Evolutionary conservation across 92 coral and sea anemone species (phyloP), one percentile per base, ranked within the genome.

Genomic region (Epizoanthus illoricatus): DNA sequence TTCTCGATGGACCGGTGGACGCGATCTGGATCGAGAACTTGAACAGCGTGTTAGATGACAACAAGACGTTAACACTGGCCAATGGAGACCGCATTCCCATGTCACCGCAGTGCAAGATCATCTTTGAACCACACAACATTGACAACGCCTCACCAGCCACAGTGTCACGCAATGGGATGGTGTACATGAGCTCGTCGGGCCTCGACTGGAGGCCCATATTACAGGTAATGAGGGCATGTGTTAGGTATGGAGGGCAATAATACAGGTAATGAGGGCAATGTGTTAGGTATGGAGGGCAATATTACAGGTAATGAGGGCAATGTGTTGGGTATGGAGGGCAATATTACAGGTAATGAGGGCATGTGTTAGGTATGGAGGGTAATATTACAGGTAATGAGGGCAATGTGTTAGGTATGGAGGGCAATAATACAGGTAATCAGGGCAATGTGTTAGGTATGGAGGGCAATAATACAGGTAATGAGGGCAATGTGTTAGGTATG

Each of bases 101-200:
- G 97, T 90, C 94, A 3, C 97, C 97, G 17, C 97, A 92, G 74
- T 92, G 97, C 73, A 92, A 92, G 84, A 92, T 92, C 86, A 88
- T 92, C 61, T 92, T 92, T 81, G 97, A 92, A 55, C 97, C 97
- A 19, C 97, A 92, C 88, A 92, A 92, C 84, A 92, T 92, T 4
- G 97, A 92, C 62, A 92, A 92, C 54, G 97, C 97, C 1, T 92
- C 97, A 28, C 97, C 97, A 4, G 97, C 97, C 36, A 92, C 97
- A 3, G 97, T 92, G 84, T 92, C 97, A 57, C 91, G 97, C 68
- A 92, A 92, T 88, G 97, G 97, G 2, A 92, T 92, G 97, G 97
- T 92, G 76, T 92, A 92, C 85, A 92, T 92, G 97, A 92, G 97
- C 84, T 92, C 97, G 0, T 92, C 97, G 67, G 97, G 97, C 1